These are phyloP conservation scores for Coreius guichenoti DNA, from an alignment of 2,797 vertebrate genomes.

Conservation along the genomic window DNA sequence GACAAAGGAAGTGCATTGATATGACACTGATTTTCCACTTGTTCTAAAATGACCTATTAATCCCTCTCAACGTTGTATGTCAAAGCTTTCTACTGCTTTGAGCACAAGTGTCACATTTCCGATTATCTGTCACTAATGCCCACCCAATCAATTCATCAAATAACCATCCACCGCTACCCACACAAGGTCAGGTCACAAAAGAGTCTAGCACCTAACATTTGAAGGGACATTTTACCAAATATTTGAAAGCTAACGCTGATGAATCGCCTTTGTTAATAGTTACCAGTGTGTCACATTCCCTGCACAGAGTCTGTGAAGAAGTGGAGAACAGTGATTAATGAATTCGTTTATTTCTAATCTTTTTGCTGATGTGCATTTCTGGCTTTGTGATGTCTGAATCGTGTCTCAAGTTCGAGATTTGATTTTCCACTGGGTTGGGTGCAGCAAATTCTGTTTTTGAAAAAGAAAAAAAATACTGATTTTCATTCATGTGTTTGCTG, in stretches of 20 bases:
- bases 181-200: slow-evolving; percentile 30
- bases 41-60: slow-evolving; percentile 53
- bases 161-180: neutral
- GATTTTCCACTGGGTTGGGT: slow-evolving; percentile 16
- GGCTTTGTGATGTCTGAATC: slow-evolving; percentile 18
- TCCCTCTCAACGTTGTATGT: slow-evolving; percentile 35
- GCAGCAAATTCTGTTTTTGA: slow-evolving; percentile 38
- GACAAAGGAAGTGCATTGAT: slow-evolving; percentile 41
- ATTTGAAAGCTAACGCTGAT: slow-evolving; percentile 38
- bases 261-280: slow-evolving; percentile 25
- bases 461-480: neutral
- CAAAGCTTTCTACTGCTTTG: slow-evolving; percentile 44
- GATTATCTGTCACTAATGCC: slow-evolving; percentile 56
- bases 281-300: slow-evolving; percentile 13
- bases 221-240: slow-evolving; percentile 27
- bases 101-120: slow-evolving; percentile 53
- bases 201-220: slow-evolving; percentile 13
- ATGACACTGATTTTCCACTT: slow-evolving; percentile 51
- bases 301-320: neutral
- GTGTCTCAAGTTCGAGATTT: slow-evolving; percentile 29
- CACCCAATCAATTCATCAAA: slow-evolving; percentile 48
- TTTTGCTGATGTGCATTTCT: slow-evolving; percentile 39
- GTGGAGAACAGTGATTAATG: slow-evolving; percentile 32
- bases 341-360: slow-evolving; percentile 43
- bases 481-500: slow-evolving; percentile 25